Conservation (phyloP, 2,888 invertebrate species). For the Liodrosophila aerea region DNA sequence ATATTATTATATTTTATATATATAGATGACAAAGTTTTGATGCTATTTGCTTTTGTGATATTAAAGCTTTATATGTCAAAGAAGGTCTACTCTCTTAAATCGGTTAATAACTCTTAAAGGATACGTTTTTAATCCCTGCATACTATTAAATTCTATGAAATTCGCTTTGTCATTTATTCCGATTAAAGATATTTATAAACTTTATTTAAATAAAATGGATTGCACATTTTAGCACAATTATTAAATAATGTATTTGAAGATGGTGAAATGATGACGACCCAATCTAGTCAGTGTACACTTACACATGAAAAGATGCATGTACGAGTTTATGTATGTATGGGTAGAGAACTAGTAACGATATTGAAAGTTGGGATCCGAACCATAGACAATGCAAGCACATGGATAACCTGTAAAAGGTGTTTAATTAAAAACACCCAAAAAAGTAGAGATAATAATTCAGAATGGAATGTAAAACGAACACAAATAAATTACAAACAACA, state of each 20-base stretch:
- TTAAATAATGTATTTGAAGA: slow-evolving; percentile 11
- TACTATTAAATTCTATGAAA: too few relatives aligned
- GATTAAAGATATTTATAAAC: slow-evolving; percentile 5
- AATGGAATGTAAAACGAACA: slow-evolving; percentile 30
- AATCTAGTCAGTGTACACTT: slow-evolving; percentile 25
- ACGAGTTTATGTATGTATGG: slow-evolving; percentile 1
- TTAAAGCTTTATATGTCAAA: too few relatives aligned
- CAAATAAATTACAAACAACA: slow-evolving; percentile 27
- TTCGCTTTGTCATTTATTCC: slow-evolving; percentile 1
- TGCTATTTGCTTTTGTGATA: not conserved
- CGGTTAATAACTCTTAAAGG: too few relatives aligned
- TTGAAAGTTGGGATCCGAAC: slow-evolving; percentile 80
- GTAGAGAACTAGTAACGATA: slow-evolving; percentile 74
- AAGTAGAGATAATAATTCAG: slow-evolving; percentile 36
- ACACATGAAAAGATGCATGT: slow-evolving; percentile 15
- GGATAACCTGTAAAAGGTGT: slow-evolving; percentile 80
- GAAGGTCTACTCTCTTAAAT: too few relatives aligned
- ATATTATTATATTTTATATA: too few relatives aligned
- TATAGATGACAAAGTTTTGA: too few relatives aligned
- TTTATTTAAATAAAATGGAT: slow-evolving; percentile 31
- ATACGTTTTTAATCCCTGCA: too few relatives aligned
- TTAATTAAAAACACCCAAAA: slow-evolving; percentile 50
- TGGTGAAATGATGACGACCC: slow-evolving; percentile 21
- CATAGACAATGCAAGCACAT: slow-evolving; percentile 81
- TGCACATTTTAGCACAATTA: slow-evolving; percentile 27